Conservation (phyloP, 2,888 invertebrate species). For the Morinoia aosen region DNA sequence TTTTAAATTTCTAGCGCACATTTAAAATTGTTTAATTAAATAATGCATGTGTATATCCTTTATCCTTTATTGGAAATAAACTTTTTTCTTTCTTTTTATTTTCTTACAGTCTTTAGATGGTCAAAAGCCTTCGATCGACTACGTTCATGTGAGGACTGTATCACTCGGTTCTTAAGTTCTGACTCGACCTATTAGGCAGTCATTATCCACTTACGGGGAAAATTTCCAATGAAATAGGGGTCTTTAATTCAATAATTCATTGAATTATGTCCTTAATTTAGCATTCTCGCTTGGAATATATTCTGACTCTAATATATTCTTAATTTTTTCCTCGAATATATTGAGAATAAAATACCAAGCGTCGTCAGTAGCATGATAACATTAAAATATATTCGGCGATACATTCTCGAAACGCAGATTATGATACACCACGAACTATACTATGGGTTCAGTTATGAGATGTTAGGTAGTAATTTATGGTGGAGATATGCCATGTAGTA, state of each 20-base stretch:
- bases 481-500: background rate
- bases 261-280: background rate
- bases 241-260: background rate
- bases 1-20: too few species aligned
- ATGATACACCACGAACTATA: background rate
- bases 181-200: background rate
- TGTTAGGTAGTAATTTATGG: background rate
- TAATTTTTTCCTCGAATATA: background rate
- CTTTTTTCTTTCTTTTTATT: too few species aligned
- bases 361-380: background rate
- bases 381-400: background rate
- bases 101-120: too few species aligned
- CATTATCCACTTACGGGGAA: background rate
- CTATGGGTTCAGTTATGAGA: background rate
- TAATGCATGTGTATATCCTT: too few species aligned
- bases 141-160: too few species aligned
- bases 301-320: background rate
- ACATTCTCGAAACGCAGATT: background rate
- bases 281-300: background rate
- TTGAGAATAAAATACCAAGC: background rate
- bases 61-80: too few species aligned
- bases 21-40: too few species aligned
- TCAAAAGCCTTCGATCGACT: too few species aligned
- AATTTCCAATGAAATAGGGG: background rate
- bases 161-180: background rate